These are phyloP conservation scores for Tricholauxania praeusta DNA, from an alignment of 2,888 invertebrate genomes.

Conservation along the genomic window DNA sequence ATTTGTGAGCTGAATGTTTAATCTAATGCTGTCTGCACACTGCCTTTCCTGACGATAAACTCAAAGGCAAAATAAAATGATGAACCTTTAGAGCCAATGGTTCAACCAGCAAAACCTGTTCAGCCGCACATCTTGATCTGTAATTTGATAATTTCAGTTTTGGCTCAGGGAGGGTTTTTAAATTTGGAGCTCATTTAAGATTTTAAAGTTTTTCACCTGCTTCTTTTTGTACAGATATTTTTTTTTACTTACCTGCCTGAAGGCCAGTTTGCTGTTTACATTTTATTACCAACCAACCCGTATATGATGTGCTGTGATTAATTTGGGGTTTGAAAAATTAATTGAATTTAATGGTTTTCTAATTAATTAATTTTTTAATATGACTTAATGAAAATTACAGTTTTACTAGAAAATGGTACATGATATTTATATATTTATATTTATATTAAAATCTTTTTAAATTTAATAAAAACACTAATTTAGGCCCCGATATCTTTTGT, in stretches of 20 bases:
- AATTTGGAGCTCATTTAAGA: constrained; percentile 10
- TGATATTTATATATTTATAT: too few species aligned
- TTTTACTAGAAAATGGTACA: too few species aligned
- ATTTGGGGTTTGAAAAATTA: not conserved
- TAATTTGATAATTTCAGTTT: constrained; percentile 17
- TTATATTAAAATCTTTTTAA: too few species aligned
- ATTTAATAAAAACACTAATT: too few species aligned
- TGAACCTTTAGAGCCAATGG: not conserved
- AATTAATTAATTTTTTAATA: constrained; percentile 9
- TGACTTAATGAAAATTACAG: too few species aligned
- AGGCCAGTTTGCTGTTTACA: too few species aligned
- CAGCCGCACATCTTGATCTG: not conserved
- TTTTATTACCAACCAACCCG: too few species aligned
- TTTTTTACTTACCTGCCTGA: not conserved
- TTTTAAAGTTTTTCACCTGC: constrained; percentile 27
- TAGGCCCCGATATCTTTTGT: too few species aligned
- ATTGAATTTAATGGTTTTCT: constrained; percentile 31
- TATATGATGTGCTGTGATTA: not conserved
- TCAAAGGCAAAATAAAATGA: too few species aligned
- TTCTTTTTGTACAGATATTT: not conserved
- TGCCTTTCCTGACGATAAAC: too few species aligned
- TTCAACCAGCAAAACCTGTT: constrained; percentile 6
- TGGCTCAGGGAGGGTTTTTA: constrained; percentile 11
- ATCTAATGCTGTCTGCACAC: too few species aligned
- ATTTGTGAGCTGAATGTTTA: too few species aligned